phyloP scores from a whole-genome alignment of 2,888 invertebrate species.

The Callosobruchus maculatus region DNA sequence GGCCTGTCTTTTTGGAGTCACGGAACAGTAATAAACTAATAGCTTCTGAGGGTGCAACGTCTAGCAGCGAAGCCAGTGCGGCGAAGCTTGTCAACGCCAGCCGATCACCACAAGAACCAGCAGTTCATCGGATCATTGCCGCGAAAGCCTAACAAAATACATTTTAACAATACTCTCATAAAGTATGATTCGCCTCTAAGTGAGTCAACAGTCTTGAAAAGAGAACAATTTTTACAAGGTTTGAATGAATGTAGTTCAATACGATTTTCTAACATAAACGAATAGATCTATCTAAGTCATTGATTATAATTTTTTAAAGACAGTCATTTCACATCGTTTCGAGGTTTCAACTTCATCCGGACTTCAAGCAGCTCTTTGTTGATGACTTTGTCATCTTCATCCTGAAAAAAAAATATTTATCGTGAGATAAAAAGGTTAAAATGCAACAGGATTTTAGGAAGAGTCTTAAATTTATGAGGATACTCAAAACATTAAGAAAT shows the following conservation, averaged over 20 bases:
- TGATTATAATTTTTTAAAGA: constrained; percentile 1
- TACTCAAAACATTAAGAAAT: too few relatives aligned
- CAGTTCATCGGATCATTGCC: too few relatives aligned
- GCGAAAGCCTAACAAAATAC: too few relatives aligned
- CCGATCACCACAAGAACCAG: too few relatives aligned
- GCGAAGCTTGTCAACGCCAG: too few relatives aligned
- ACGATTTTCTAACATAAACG: background rate
- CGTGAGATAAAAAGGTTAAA: background rate
- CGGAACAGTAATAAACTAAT: too few relatives aligned
- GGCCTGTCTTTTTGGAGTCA: too few relatives aligned
- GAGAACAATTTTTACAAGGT: background rate
- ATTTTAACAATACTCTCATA: too few relatives aligned
- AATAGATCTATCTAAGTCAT: background rate
- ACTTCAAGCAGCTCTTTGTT: constrained; percentile 62
- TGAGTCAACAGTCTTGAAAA: background rate
- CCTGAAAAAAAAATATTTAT: constrained; percentile 29
- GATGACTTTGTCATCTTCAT: constrained; percentile 50
- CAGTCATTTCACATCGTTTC: constrained; percentile 24
- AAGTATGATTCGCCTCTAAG: background rate
- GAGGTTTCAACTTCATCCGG: constrained; percentile 59
- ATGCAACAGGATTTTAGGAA: too few relatives aligned
- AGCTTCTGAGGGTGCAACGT: too few relatives aligned
- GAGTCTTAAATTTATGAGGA: too few relatives aligned
- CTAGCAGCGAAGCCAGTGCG: too few relatives aligned
- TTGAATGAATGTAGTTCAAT: background rate